Percentiles rank a stretch among this genome's conserved stretches.
phyloP scores from a whole-genome alignment of 2,888 invertebrate genomes.

The Dolomedes plantarius region DNA sequence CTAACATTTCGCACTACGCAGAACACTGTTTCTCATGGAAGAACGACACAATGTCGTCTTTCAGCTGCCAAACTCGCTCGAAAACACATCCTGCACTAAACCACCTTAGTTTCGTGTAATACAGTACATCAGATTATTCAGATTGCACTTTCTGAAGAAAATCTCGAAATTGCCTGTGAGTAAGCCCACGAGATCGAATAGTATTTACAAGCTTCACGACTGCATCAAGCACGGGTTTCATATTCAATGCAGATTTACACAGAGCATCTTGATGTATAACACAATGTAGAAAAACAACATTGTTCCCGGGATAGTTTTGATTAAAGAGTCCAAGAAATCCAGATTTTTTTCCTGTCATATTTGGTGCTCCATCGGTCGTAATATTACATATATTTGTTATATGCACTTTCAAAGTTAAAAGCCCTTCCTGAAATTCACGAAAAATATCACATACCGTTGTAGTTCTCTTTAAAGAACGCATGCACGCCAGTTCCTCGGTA shows the following conservation, averaged over 20 bases:
- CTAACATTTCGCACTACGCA: slow-evolving; percentile 25
- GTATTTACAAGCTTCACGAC: slow-evolving; percentile 39
- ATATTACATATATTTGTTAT: slow-evolving; percentile 32
- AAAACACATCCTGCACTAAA: slow-evolving; percentile 10
- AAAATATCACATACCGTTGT: neutral
- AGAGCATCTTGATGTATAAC: slow-evolving; percentile 25
- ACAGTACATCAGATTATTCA: slow-evolving; percentile 21
- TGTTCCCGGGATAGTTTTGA: slow-evolving; percentile 23
- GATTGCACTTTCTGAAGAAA: slow-evolving; percentile 20
- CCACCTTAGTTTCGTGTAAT: slow-evolving; percentile 12
- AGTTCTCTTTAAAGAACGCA: slow-evolving; percentile 36
- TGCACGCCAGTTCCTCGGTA: slow-evolving; percentile 20
- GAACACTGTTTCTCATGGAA: neutral
- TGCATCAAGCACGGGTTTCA: slow-evolving; percentile 30
- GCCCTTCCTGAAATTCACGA: slow-evolving; percentile 20
- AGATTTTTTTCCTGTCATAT: no score
- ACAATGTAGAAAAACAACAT: slow-evolving; percentile 17
- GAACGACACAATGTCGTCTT: neutral
- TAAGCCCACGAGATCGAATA: slow-evolving; percentile 40
- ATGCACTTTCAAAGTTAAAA: slow-evolving; percentile 27
- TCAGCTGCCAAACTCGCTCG: slow-evolving; percentile 46
- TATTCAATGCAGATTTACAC: slow-evolving; percentile 23
- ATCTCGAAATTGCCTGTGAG: slow-evolving; percentile 19
- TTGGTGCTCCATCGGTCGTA: slow-evolving; percentile 23
- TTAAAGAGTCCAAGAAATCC: slow-evolving; percentile 8